Conservation (phyloP, 2,113 vertebrate genomes). For the Pavo muticus region DNA sequence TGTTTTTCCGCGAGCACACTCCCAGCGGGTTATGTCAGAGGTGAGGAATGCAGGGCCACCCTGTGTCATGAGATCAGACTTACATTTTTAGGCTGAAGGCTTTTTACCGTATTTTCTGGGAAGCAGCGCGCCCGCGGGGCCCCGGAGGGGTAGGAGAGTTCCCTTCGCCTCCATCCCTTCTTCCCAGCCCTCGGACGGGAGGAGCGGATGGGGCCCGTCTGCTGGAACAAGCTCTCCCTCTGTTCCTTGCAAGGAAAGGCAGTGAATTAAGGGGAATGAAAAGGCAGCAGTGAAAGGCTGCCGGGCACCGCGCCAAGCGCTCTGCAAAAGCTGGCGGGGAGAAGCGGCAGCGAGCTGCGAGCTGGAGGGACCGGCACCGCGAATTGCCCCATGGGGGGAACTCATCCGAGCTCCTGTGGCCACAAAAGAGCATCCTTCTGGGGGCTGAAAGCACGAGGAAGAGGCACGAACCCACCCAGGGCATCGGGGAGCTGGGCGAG, state of each 20-base stretch:
- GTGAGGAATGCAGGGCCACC: slow-evolving; percentile 76
- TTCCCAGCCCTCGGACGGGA: slow-evolving; percentile 36
- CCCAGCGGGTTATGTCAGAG: slow-evolving; percentile 75
- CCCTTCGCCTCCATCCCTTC: slow-evolving; percentile 1
- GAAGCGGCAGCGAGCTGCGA: slow-evolving; percentile 28
- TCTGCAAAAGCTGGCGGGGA: background rate
- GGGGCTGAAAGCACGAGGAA: background rate
- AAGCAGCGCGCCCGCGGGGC: slow-evolving; percentile 30
- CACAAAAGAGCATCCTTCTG: fast-evolving
- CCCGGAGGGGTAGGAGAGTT: slow-evolving; percentile 32
- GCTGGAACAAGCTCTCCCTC: slow-evolving; percentile 66
- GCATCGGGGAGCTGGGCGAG: background rate
- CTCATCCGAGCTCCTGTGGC: background rate
- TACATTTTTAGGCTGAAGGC: slow-evolving; percentile 61
- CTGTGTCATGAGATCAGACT: slow-evolving; percentile 73
- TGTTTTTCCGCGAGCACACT: slow-evolving; percentile 69
- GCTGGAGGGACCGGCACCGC: background rate
- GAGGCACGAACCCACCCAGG: fast-evolving
- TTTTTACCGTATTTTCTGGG: slow-evolving; percentile 59
- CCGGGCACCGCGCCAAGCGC: slow-evolving; percentile 7
- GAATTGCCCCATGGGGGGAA: background rate
- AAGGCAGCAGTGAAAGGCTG: slow-evolving; percentile 56
- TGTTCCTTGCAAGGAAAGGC: slow-evolving; percentile 61
- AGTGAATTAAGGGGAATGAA: slow-evolving; percentile 62
- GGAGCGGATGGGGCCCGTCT: slow-evolving; percentile 55